Evolutionary conservation across 2,797 vertebrate species (phyloP), one percentile per base, ranked within the genome.

Genomic region (Enteromius paludinosus): DNA sequence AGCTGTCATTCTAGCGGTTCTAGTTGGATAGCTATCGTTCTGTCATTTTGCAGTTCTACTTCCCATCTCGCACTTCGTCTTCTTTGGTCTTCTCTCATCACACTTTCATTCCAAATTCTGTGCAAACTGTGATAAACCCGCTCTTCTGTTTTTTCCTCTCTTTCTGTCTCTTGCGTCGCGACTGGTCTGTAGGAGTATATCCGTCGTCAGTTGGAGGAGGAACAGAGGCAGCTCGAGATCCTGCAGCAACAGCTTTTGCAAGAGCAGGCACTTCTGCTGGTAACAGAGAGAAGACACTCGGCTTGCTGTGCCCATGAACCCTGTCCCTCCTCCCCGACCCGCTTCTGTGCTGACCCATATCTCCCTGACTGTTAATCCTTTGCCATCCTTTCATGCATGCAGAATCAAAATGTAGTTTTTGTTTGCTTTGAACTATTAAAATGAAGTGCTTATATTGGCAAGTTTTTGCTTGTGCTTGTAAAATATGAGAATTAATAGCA

Each of bases 201-300:
- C 94, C 97, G 98, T 94, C 96, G 97, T 90, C 97, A 99, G 96
- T 95, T 99, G 96, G 98, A 99, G 90, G 98, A 99, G 92, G 98
- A 99, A 90, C 98, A 99, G 93, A 98, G 98, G 85, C 98, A 99
- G 95, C 97, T 99, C 95, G 98, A 99, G 96, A 99, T 99, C 90
- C 95, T 99, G 91, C 98, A 99, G 94, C 97, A 99, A 92, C 98
- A 99, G 92, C 96, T 99, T 88, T 96, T 99, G 91, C 98, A 99
- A 95, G 98, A 99, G 89, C 98, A 99, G 93, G 98, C 94, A 0
- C 96, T 99, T 92, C 96, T 99, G 94, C 96, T 99, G 97, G 97
- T 99, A 99, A 98, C 90, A 75, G 74, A 83, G 79, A 74, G 66
- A 87, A 66, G 68, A 74, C 33, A 18, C 15, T 41, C 20, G 47